Percentiles rank a stretch among this genome's conserved stretches.
These are phyloP conservation scores for Speoplatyrhinus poulsoni DNA, from an alignment of 2,113 vertebrate genomes.

Conservation along the genomic window DNA sequence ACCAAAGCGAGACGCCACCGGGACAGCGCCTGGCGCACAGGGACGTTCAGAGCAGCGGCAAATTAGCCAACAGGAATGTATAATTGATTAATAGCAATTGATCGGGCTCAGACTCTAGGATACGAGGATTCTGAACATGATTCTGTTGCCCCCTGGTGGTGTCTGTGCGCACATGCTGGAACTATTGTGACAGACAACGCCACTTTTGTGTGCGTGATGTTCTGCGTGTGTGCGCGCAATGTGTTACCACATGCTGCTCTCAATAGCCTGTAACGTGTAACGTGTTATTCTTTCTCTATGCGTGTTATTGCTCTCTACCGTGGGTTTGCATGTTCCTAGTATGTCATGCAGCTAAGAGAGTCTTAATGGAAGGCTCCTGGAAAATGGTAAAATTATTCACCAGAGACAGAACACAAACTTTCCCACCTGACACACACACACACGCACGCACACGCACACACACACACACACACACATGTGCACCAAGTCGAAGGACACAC, in stretches of 20 bases:
- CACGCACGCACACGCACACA: slow-evolving; percentile 8
- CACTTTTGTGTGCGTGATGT: neutral
- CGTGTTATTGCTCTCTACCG: neutral
- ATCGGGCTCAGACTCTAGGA: slow-evolving; percentile 24
- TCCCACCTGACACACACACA: neutral
- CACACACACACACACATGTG: slow-evolving; percentile 10
- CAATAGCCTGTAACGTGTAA: too few species aligned
- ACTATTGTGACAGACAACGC: too few species aligned
- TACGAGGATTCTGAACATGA: slow-evolving; percentile 35
- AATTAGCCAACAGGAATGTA: slow-evolving; percentile 40
- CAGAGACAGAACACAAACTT: slow-evolving; percentile 7
- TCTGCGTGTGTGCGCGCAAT: neutral
- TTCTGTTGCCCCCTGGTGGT: slow-evolving; percentile 72
- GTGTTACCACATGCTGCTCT: neutral
- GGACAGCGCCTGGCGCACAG: neutral
- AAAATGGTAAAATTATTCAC: neutral
- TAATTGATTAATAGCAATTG: slow-evolving; percentile 29
- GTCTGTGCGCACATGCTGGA: neutral
- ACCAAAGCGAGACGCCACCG: slow-evolving; percentile 13
- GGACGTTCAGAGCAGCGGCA: slow-evolving; percentile 36
- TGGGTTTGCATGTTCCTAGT: neutral
- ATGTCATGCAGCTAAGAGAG: neutral
- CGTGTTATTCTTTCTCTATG: neutral
- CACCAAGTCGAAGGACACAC: neutral
- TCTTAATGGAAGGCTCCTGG: too few species aligned